These are phyloP conservation scores for Neosalanx taihuensis DNA, from an alignment of 2,797 vertebrate species.

Conservation along the genomic window DNA sequence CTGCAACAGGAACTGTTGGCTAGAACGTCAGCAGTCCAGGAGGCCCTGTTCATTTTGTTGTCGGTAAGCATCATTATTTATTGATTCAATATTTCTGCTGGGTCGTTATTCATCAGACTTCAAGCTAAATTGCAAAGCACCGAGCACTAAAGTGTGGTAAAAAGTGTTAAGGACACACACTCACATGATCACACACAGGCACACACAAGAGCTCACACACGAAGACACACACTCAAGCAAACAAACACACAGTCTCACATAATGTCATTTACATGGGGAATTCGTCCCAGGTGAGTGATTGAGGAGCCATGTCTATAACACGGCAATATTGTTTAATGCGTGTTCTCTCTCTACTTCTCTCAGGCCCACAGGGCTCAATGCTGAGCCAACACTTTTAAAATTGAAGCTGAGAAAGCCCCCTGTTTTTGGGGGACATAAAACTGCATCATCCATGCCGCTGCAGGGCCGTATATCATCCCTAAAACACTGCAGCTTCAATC, in stretches of 20 bases:
- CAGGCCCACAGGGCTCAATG: constrained; percentile 56
- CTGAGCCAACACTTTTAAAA: constrained; percentile 76
- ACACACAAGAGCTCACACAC: no score
- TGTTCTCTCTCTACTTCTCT: constrained; percentile 61
- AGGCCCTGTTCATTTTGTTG: no score
- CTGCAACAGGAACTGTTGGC: neutral
- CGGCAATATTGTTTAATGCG: constrained; percentile 67
- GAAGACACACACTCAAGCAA: neutral
- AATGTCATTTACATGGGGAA: constrained; percentile 38
- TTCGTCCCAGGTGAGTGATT: constrained; percentile 38
- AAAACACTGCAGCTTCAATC: constrained; percentile 41
- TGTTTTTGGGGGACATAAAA: constrained; percentile 66
- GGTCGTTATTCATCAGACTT: no score
- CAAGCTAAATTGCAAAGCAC: no score
- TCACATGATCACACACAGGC: no score
- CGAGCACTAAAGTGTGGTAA: neutral
- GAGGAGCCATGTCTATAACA: constrained; percentile 39
- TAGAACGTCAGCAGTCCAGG: neutral
- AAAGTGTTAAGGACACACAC: neutral
- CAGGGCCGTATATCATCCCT: constrained; percentile 56
- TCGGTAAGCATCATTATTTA: no score
- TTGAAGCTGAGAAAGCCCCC: constrained; percentile 70
- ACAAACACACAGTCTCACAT: neutral
- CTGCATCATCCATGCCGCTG: constrained; percentile 64
- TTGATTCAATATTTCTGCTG: no score